Evolutionary conservation across 2,797 vertebrate genomes (phyloP), one percentile per base, ranked within the genome.

Genomic region (Acipenser ruthenus): DNA sequence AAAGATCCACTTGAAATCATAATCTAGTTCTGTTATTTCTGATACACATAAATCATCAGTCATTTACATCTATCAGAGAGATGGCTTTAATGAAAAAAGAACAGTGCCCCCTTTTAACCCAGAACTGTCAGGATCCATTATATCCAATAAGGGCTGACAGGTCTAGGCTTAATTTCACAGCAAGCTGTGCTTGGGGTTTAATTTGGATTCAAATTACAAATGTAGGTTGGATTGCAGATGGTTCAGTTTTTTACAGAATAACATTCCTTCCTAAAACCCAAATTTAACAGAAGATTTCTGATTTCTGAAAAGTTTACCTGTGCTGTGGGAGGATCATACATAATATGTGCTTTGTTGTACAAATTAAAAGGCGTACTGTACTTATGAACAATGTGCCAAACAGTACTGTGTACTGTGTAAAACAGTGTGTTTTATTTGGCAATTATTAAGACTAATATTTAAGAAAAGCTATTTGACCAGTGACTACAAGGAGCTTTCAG

Each of bases 81-180:
- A 62, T 7, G 8, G 37, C 8, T 62, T 62, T 62, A 62, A 62
- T 18, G 11, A 62, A 48, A 62, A 62, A 62, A 37, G 15, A 62
- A 48, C 60, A 23, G 60, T 62, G 60, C 7, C 18, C 60, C 60
- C 18, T 58, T 62, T 37, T 37, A 62, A 62, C 60, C 60, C 60
- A 62, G 18, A 62, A 37, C 60, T 62, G 60, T 62, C 60, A 62
- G 60, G 18, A 23, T 62, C 60, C 47, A 62, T 62, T 62, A 62
- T 48, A 37, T 62, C 60, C 60, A 62, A 62, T 62, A 13, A 62
- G 18, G 60, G 18, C 18, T 37, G 60, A 62, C 60, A 62, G 37
- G 47, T 37, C 18, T 62, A 62, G 18, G 47, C 18, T 48, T 62
- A 62, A 62, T 62, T 62, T 62, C 60, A 62, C 15, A 48, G 6